Evolutionary conservation across 2,888 invertebrate genomes (phyloP).

Genomic region (Iselma pallidipennis): DNA sequence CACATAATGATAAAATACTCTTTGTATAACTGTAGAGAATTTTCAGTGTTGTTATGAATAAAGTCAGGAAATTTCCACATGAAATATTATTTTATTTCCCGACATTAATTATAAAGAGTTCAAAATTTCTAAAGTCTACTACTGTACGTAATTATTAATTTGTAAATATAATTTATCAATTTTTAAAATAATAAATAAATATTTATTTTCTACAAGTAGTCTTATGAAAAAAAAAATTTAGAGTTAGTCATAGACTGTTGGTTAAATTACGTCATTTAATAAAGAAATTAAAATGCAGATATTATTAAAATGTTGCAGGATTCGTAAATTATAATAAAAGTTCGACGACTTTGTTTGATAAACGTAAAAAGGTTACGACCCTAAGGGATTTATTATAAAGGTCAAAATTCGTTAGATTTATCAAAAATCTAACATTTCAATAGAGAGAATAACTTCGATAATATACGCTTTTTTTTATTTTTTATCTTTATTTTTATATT

Average conservation of each 20-base stretch:
- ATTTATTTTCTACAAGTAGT: too few species aligned
- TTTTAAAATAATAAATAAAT: too few species aligned
- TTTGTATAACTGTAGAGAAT: not conserved
- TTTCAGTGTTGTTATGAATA: not conserved
- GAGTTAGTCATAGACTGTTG: not conserved
- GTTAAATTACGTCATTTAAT: not conserved
- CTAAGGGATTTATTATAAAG: not conserved
- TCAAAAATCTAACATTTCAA: not conserved
- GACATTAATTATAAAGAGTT: not conserved
- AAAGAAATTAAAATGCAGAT: not conserved
- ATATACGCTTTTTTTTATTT: too few species aligned
- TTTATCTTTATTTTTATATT: not conserved
- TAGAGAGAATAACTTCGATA: not conserved
- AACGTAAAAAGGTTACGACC: not conserved
- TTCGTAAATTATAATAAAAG: not conserved
- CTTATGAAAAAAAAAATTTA: not conserved
- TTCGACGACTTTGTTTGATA: not conserved
- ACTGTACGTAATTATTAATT: not conserved
- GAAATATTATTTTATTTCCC: constrained; percentile 10
- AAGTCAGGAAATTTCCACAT: not conserved
- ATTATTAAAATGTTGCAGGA: not conserved
- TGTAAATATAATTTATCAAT: too few species aligned
- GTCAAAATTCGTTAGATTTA: not conserved
- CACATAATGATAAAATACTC: not conserved
- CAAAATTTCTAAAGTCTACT: not conserved